Conservation (phyloP, 2,113 vertebrate species). For the Seriola rivoliana region DNA sequence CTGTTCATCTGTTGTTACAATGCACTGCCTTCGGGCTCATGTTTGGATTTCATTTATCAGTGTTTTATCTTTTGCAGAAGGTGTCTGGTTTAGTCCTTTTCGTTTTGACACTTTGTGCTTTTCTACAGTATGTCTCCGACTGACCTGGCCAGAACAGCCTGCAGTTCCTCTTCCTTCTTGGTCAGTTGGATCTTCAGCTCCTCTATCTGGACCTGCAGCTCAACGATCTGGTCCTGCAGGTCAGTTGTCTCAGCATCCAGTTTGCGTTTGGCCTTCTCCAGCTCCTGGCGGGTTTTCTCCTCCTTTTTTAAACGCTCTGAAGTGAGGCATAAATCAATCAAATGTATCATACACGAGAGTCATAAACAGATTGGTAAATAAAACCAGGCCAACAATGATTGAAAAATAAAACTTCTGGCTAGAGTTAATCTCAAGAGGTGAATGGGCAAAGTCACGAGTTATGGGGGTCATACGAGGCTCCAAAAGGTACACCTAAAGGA, state of each 20-base stretch:
- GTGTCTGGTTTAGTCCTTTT: neutral
- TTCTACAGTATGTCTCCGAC: neutral
- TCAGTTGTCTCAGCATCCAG: conserved; percentile 96
- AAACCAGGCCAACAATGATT: neutral
- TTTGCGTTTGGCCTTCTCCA: conserved; percentile 97
- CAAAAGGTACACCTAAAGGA: conserved; percentile 17
- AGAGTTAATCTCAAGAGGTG: neutral
- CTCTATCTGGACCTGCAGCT: conserved; percentile 96
- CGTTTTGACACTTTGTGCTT: neutral
- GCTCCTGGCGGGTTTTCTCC: conserved; percentile 96
- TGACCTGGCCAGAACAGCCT: conserved; percentile 92
- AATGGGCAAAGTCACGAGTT: neutral
- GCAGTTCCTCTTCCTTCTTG: conserved; percentile 98
- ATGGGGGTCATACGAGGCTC: neutral
- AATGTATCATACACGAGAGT: neutral
- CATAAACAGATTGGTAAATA: neutral
- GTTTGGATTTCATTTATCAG: neutral
- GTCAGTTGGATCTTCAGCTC: conserved; percentile 94
- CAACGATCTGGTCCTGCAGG: conserved; percentile 96
- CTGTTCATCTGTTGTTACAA: too few species aligned
- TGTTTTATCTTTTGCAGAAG: neutral
- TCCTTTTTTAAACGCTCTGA: conserved; percentile 97
- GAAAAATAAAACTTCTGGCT: neutral
- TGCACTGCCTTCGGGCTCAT: neutral
- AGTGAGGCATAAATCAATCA: conserved; percentile 7